These are phyloP conservation scores for Drosophila gunungcola DNA, from an alignment of 1,140 invertebrate species.

Conservation along the genomic window DNA sequence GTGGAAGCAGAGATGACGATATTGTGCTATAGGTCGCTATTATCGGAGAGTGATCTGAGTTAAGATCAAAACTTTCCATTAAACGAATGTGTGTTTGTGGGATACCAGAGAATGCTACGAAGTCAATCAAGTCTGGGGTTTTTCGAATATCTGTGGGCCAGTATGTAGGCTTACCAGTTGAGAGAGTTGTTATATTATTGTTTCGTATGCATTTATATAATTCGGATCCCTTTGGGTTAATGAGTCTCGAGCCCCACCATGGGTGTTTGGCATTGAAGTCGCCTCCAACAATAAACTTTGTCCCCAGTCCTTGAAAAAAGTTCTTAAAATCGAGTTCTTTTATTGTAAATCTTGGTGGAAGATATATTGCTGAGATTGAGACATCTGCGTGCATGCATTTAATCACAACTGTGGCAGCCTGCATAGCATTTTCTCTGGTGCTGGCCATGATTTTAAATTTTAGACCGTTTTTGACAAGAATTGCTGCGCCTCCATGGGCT, in stretches of 20 bases:
- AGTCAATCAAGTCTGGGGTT: slow-evolving; percentile 82
- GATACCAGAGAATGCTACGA: slow-evolving; percentile 70
- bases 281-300: too few relatives aligned
- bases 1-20: slow-evolving; percentile 4
- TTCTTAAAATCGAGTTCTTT: slow-evolving; percentile 11
- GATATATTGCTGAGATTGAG: slow-evolving; percentile 9
- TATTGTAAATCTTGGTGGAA: slow-evolving; percentile 22
- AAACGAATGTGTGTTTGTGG: slow-evolving; percentile 13
- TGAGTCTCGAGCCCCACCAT: too few relatives aligned
- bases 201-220: slow-evolving; percentile 7
- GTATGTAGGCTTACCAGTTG: slow-evolving; percentile 48
- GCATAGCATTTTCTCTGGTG: slow-evolving; percentile 3
- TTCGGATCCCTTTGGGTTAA: slow-evolving; percentile 1
- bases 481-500: too few relatives aligned
- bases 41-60: slow-evolving; percentile 34
- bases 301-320: slow-evolving; percentile 7
- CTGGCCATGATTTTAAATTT: slow-evolving; percentile 1
- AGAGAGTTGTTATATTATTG: slow-evolving; percentile 10
- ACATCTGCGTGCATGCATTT: slow-evolving; percentile 8
- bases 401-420: slow-evolving; percentile 1
- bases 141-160: slow-evolving; percentile 76
- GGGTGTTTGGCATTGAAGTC: too few relatives aligned
- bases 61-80: slow-evolving; percentile 26
- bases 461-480: too few relatives aligned
- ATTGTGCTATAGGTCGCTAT: slow-evolving; percentile 2